Conservation (phyloP, 1,140 invertebrate genomes). For the Drosophila cardini region DNA sequence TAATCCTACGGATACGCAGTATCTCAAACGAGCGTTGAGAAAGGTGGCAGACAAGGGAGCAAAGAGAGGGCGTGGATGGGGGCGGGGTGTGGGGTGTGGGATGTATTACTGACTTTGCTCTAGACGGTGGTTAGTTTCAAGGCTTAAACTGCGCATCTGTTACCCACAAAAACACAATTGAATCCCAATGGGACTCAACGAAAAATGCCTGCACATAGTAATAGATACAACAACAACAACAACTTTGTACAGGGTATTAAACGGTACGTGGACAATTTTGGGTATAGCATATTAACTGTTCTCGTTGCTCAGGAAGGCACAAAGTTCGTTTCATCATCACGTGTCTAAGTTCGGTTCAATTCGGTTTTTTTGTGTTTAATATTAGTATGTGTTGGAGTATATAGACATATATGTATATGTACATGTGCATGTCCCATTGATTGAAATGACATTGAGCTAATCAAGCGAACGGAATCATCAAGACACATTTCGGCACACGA, state of each 20-base stretch:
- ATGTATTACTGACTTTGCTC: background rate
- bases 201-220: constrained; percentile 13
- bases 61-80: background rate
- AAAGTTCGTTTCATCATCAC: background rate
- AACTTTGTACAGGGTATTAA: background rate
- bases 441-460: constrained; percentile 52
- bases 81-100: too few species aligned
- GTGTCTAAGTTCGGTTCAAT: background rate
- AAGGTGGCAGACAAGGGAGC: background rate
- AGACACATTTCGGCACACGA: constrained; percentile 10
- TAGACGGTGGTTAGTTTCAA: constrained; percentile 30
- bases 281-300: background rate
- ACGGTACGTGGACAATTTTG: background rate
- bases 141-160: constrained; percentile 29
- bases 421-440: constrained; percentile 37
- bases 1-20: constrained; percentile 24
- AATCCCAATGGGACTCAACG: too few species aligned
- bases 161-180: background rate
- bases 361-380: constrained; percentile 13
- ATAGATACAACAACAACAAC: background rate
- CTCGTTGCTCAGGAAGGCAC: too few species aligned
- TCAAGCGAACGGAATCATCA: constrained; percentile 19
- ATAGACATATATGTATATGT: background rate
- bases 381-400: constrained; percentile 7
- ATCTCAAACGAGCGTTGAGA: background rate